Conservation (phyloP, 2,888 invertebrate genomes). For the Tachina lurida region DNA sequence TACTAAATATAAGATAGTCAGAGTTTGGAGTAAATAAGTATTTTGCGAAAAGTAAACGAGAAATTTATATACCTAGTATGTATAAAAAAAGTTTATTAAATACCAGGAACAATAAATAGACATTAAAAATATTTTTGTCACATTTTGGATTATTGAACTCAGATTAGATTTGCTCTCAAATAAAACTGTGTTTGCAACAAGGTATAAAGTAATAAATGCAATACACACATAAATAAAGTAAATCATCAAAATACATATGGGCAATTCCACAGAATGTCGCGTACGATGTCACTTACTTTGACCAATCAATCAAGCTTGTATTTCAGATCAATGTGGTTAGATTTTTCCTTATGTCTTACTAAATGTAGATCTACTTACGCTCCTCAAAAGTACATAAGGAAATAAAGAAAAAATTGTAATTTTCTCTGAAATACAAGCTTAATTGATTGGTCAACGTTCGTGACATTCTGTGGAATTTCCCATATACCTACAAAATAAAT, state of each 20-base stretch:
- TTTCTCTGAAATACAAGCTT: too few relatives aligned
- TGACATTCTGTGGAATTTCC: too few relatives aligned
- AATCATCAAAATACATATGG: not conserved
- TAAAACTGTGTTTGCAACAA: not conserved
- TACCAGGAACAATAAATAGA: not conserved
- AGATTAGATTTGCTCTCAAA: not conserved
- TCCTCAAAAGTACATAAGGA: too few relatives aligned
- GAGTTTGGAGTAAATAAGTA: not conserved
- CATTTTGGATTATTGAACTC: not conserved
- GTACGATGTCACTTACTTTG: too few relatives aligned
- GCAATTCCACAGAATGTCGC: too few relatives aligned
- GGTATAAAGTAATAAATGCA: constrained; percentile 10
- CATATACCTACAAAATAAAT: constrained; percentile 2
- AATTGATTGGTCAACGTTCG: too few relatives aligned
- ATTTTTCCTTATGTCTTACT: too few relatives aligned
- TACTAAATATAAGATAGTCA: not conserved
- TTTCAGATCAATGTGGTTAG: too few relatives aligned
- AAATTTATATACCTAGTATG: constrained; percentile 1
- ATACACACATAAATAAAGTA: not conserved
- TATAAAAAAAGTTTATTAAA: not conserved
- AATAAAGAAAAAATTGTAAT: too few relatives aligned
- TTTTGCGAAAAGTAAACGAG: not conserved
- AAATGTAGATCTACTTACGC: too few relatives aligned
- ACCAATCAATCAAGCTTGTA: too few relatives aligned
- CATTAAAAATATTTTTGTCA: not conserved